These are phyloP conservation scores for Ophraella communa DNA, from an alignment of 2,888 invertebrate species.

Conservation along the genomic window DNA sequence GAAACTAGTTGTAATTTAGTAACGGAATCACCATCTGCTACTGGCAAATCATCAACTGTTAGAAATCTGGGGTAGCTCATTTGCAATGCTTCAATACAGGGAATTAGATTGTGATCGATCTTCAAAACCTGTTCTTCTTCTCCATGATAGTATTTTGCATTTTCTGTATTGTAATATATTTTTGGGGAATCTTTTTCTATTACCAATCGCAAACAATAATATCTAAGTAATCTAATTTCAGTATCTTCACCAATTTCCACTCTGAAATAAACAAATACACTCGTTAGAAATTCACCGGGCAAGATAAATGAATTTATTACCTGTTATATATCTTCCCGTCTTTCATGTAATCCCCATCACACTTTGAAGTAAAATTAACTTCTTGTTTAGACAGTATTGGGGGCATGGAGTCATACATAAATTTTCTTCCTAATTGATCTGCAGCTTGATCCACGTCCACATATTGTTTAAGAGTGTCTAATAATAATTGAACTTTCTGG, in stretches of 20 bases:
- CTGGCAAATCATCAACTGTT: conserved; percentile 73
- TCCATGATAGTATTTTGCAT: conserved; percentile 85
- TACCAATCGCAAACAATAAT: conserved; percentile 66
- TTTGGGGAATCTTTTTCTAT: conserved; percentile 68
- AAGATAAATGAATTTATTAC: conserved; percentile 37
- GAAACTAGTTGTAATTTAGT: conserved; percentile 74
- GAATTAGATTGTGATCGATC: conserved; percentile 71
- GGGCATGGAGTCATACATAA: conserved; percentile 87
- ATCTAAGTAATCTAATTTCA: conserved; percentile 66
- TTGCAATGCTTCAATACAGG: conserved; percentile 75
- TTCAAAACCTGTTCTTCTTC: conserved; percentile 80
- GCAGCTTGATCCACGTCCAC: conserved; percentile 79
- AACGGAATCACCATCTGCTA: conserved; percentile 65
- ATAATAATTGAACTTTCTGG: conserved; percentile 63
- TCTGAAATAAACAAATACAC: conserved; percentile 44
- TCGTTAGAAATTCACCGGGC: neutral
- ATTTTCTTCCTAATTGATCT: conserved; percentile 85
- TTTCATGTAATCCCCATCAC: conserved; percentile 73
- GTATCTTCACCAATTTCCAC: conserved; percentile 71
- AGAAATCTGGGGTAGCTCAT: conserved; percentile 79
- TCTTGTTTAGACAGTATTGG: conserved; percentile 76
- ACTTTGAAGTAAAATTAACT: conserved; percentile 72
- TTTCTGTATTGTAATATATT: conserved; percentile 84
- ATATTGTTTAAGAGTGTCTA: conserved; percentile 67
- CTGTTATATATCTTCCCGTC: conserved; percentile 68